A percentile compares a stretch with the other conserved stretches of the same genome.
Evolutionary conservation across 2,888 invertebrate genomes (phyloP).

Genomic region (Nudaria mundana): DNA sequence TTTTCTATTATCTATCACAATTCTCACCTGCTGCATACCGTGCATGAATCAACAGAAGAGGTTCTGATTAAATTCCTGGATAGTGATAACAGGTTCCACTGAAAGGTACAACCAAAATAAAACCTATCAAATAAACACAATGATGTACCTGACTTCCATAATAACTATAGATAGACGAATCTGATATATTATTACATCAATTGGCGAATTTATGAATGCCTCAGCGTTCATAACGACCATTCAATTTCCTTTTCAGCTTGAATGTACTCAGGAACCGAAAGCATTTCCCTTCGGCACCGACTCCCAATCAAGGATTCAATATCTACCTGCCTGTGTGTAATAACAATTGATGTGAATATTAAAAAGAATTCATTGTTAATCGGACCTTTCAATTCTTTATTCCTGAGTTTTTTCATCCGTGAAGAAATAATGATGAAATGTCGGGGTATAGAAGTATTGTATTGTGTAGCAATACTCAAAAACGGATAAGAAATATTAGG

Average conservation of each 20-base stretch:
- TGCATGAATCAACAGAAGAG: too few species aligned
- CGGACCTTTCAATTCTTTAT: conserved; percentile 30
- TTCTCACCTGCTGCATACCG: too few species aligned
- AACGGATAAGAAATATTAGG: too few species aligned
- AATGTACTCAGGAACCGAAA: conserved; percentile 67
- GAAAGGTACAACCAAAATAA: neutral
- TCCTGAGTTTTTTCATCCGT: conserved; percentile 23
- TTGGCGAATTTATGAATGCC: conserved; percentile 64
- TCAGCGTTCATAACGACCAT: conserved; percentile 68
- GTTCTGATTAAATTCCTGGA: too few species aligned
- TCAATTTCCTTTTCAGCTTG: conserved; percentile 73
- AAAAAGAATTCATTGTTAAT: conserved; percentile 49
- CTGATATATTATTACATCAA: conserved; percentile 56
- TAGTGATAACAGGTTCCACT: too few species aligned
- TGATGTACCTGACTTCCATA: conserved; percentile 2
- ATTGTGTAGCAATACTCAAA: too few species aligned
- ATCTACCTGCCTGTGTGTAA: conserved; percentile 32
- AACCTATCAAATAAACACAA: neutral
- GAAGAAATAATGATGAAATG: conserved; percentile 16
- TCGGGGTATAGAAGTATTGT: too few species aligned
- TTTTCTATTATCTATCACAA: too few species aligned
- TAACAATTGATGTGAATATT: conserved; percentile 64
- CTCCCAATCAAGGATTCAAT: conserved; percentile 62
- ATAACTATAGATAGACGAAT: conserved; percentile 17
- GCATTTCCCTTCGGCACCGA: conserved; percentile 61